Percentiles rank a stretch among this genome's conserved stretches.
These are phyloP conservation scores for Ecdyonurus torrentis DNA, from an alignment of 2,888 invertebrate genomes.

Conservation along the genomic window DNA sequence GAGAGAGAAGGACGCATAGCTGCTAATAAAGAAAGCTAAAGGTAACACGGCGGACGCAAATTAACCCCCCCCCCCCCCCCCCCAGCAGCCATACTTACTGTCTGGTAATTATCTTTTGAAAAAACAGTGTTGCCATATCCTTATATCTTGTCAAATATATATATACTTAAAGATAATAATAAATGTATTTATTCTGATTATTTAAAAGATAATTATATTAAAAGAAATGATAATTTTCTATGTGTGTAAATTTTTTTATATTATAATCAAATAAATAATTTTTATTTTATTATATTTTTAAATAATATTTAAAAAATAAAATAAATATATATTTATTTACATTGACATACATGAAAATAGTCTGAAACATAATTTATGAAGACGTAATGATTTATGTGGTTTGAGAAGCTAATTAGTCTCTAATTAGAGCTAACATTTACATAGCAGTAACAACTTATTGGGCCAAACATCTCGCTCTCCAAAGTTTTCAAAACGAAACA, in stretches of 20 bases:
- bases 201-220: not conserved
- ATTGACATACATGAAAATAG: too few relatives aligned
- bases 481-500: too few relatives aligned
- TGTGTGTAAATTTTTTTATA: not conserved
- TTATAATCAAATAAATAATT: too few relatives aligned
- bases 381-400: too few relatives aligned
- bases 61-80: constrained; percentile 11
- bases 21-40: constrained; percentile 1
- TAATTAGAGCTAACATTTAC: not conserved
- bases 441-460: too few relatives aligned
- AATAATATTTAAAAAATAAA: too few relatives aligned
- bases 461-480: too few relatives aligned
- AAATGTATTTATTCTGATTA: not conserved
- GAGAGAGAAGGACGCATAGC: not conserved
- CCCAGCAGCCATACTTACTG: constrained; percentile 14
- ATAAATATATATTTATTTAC: too few relatives aligned
- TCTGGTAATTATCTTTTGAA: constrained; percentile 13
- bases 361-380: too few relatives aligned
- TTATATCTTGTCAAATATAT: not conserved
- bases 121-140: constrained; percentile 6
- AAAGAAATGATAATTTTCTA: not conserved
- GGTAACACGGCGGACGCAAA: constrained; percentile 11
- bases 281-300: too few relatives aligned
- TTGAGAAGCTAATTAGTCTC: not conserved
- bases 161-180: not conserved